Evolutionary conservation across 37 sponge, comb jelly and placozoan species (phyloP), one percentile per base, ranked within the genome.

Genomic region (Crambe crambe): DNA sequence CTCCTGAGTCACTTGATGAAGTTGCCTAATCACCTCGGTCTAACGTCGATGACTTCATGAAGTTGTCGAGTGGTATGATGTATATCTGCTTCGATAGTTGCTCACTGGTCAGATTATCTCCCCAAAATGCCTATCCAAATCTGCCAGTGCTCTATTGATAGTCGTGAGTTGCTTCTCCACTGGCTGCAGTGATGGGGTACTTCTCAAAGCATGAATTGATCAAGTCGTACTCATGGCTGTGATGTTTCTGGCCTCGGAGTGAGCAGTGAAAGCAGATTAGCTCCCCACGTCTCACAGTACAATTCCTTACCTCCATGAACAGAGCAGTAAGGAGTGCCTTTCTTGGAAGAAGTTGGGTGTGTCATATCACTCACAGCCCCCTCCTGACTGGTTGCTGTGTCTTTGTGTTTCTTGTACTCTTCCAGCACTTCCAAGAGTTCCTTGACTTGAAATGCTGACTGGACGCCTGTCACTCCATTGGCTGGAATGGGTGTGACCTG

Each of bases 381-480:
- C 64, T 9, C 0, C 82, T 75, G 6, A 71, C 87, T 61, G 60
- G 64, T 27, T 88, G 73, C 23, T 91, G 68, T 22, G 81, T 42
- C 56, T 92, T 79, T 25, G 72, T 68, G 29, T 93, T 86, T 2
- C 74, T 83, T 17, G 91, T 56, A 97, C 62, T 58, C 90, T 90
- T 71, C 95, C 96, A 20, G 96, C 96, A 80, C 95, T 96, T 39
- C 87, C 90, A 74, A 97, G 70, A 1, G 96, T 95, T 58, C 79
- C 92, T n/a, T n/a, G n/a, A n/a, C n/a, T n/a, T n/a, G n/a, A n/a
- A n/a, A n/a, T n/a, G n/a, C n/a, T n/a, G n/a, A n/a, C n/a, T n/a
- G n/a, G n/a, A n/a, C n/a, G n/a, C 20, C 95, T 68, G n/a, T 90
- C 92, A 18, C 37, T 58, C 68, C 83, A 96, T 17, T 88, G 87